Evolutionary conservation across 1,140 invertebrate genomes (phyloP), one percentile per base, ranked within the genome.

Genomic region (Aphidius gifuensis): DNA sequence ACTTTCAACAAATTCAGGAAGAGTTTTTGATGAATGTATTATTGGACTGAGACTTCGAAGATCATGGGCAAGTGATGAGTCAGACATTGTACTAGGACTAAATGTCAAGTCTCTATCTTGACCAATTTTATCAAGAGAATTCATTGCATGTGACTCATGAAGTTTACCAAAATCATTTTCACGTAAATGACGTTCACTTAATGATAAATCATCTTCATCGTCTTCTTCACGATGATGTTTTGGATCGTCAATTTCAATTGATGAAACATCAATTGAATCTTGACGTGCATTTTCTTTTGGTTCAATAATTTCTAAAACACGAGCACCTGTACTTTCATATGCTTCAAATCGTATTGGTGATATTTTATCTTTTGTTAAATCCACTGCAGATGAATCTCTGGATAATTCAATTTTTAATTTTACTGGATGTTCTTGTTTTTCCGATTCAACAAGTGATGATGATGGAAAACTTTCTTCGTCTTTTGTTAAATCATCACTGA

Each of bases 261-360:
- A 79, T n/a, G 76, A 71, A 9, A 76, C 71, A 39, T 80, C 74
- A 2, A 76, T 71, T 1, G 78, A 80, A 40, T 79, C 77, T 50
- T 77, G 70, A 8, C 71, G 71, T 0, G 70, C 73, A 16, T 71
- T 68, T 1, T 40, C 43, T 2, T 63, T 70, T 9, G 78, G 76
- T 43, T 81, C 78, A 0, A 80, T 43, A 40, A 81, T 75, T 58
- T 80, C 77, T n/a, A 78, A 49, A 2, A 78, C 77, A 51, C 75
- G 69, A 7, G 74, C 76, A 4, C 74, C 75, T 0, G 75, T 75
- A 39, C 70, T 42, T 49, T 79, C 74, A 38, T 46, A 68, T 42
- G 63, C 42, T 39, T 51, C 55, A 49, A 51, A 62, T 16, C 16
- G 49, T 23, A 63, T 58, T 38, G 61, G 49, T 9, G 32, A 9